These are phyloP conservation scores for Dynastes maya DNA, from an alignment of 2,888 invertebrate species.

Conservation along the genomic window DNA sequence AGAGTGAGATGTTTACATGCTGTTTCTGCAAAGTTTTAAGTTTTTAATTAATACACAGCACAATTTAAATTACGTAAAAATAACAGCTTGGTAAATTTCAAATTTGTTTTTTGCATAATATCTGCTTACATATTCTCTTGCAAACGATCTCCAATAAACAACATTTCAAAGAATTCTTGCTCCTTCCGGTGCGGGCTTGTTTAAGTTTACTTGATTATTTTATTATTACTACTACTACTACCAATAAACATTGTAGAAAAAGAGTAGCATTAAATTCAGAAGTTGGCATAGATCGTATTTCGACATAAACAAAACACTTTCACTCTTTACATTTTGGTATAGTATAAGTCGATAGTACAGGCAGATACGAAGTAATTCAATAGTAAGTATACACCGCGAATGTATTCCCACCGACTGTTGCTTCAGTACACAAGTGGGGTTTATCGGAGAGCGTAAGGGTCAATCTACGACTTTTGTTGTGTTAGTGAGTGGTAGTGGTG, in stretches of 20 bases:
- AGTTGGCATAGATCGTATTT: constrained; percentile 47
- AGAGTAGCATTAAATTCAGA: constrained; percentile 29
- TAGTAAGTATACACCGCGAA: constrained; percentile 9
- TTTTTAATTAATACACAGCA: too few species aligned
- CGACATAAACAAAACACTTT: constrained; percentile 50
- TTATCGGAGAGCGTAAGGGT: constrained; percentile 45
- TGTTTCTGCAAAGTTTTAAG: too few species aligned
- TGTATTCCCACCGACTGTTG: constrained; percentile 43
- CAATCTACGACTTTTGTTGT: constrained; percentile 25
- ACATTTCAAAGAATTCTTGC: not conserved
- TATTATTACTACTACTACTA: not conserved
- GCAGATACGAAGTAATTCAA: constrained; percentile 41
- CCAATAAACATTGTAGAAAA: constrained; percentile 26
- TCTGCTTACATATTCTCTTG: not conserved
- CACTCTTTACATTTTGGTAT: constrained; percentile 50
- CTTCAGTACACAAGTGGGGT: constrained; percentile 44
- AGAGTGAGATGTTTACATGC: too few species aligned
- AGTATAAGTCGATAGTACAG: constrained; percentile 26
- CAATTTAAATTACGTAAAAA: too few species aligned
- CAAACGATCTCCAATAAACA: not conserved
- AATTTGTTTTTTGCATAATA: not conserved
- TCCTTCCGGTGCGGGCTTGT: not conserved
- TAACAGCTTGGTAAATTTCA: too few species aligned
- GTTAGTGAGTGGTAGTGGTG: constrained; percentile 38
- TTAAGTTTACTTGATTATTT: not conserved